Percentiles rank a stretch among this genome's conserved stretches.
These are phyloP conservation scores for Gadopsis marmoratus DNA, from an alignment of 2,797 vertebrate species.

Conservation along the genomic window DNA sequence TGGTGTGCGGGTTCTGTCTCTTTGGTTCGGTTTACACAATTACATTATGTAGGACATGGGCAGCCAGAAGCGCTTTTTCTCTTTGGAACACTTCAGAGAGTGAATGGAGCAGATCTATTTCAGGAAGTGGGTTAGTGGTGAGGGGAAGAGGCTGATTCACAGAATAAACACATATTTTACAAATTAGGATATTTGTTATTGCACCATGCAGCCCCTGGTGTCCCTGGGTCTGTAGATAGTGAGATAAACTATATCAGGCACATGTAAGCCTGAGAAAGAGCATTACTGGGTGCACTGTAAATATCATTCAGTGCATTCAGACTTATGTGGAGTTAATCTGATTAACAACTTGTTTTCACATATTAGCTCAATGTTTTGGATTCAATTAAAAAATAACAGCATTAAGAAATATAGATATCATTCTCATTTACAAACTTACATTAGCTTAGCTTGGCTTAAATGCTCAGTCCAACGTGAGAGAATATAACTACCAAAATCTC, in stretches of 20 bases:
- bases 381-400: neutral
- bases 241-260: slow-evolving; percentile 41
- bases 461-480: neutral
- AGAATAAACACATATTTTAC: slow-evolving; percentile 83
- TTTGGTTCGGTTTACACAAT: slow-evolving; percentile 84
- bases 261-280: slow-evolving; percentile 16
- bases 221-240: slow-evolving; percentile 46
- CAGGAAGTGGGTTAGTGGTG: slow-evolving; percentile 87
- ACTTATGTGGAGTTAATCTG: neutral
- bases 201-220: slow-evolving; percentile 69
- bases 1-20: slow-evolving; percentile 54
- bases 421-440: neutral
- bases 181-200: slow-evolving; percentile 81
- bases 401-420: neutral
- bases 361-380: neutral
- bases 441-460: neutral
- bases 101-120: slow-evolving; percentile 87
- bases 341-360: slow-evolving; percentile 3
- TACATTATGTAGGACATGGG: slow-evolving; percentile 86
- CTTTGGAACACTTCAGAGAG: slow-evolving; percentile 84
- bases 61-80: slow-evolving; percentile 84
- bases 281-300: neutral
- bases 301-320: neutral
- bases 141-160: slow-evolving; percentile 80
- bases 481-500: neutral